Evolutionary conservation across 2,888 invertebrate genomes (phyloP), one percentile per base, ranked within the genome.

Genomic region (Chloroclystis v-ata): DNA sequence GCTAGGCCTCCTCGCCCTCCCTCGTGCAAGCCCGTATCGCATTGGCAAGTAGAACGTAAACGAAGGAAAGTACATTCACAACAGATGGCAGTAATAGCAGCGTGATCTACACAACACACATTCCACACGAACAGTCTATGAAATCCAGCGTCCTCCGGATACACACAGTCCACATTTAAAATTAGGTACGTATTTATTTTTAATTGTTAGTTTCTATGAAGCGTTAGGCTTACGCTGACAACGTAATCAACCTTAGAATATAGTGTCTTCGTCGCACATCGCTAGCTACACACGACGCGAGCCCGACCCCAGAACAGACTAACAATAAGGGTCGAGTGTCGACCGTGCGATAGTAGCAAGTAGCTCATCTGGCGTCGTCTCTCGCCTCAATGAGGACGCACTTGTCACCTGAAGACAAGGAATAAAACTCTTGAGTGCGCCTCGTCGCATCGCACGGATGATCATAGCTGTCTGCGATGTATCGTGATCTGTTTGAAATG

Each of bases 331-430:
- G 79, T 74, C 82, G 80, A 75, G 78, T 69, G 72, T 70, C 78
- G 83, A 81, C 72, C 78, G 83, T 81, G 82, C 77, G 80, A 80
- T 69, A 83, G 83, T 75, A 75, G 82, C 70, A 75, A 87, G 88
- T 76, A 71, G 88, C 80, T 86, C 87, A 86, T 85, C 88, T 80
- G 84, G 83, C 78, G 84, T 90, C 90, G 89, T 92, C 92, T 86
- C 92, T 91, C 87, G 92, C 92, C 89, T 91, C 91, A 89, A 93
- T 92, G 83, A 93, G 91, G 86, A 92, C 93, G 89, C 92, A 92
- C 90, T 93, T 93, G 89, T 93, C 93, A 92, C 93, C 93, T 93
- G 90, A 89, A 90, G 89, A 90, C 90, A 90, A 91, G 89, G 90
- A 90, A 89, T 82, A 89, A 87, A 87, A 87, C 78, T 83, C 86